phyloP scores from a whole-genome alignment of 2,797 vertebrate genomes.

The Carcharodon carcharias region DNA sequence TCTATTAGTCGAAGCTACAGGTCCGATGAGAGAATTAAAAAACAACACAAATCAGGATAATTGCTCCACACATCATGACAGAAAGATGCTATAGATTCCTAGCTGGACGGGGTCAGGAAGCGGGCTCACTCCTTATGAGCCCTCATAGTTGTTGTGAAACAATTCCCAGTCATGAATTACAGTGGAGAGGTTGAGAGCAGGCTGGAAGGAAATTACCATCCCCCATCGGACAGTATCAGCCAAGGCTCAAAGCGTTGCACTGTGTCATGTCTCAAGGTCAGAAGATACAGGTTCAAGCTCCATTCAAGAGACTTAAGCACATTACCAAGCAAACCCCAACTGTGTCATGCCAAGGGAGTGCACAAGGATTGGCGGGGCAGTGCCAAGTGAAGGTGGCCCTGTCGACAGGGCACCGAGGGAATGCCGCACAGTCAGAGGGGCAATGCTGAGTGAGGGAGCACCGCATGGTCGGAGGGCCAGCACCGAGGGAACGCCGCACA shows the following conservation, averaged over 20 bases:
- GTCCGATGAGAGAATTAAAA: not conserved
- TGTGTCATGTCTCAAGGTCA: too few relatives aligned
- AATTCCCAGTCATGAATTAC: not conserved
- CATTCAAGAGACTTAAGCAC: not conserved
- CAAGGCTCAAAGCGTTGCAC: not conserved
- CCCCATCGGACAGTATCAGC: not conserved
- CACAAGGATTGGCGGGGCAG: too few relatives aligned
- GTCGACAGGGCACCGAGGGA: too few relatives aligned
- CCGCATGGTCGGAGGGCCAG: too few relatives aligned
- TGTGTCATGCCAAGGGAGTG: too few relatives aligned
- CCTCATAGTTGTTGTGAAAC: not conserved
- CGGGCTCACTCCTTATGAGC: not conserved
- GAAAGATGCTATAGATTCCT: not conserved
- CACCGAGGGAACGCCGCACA: too few relatives aligned
- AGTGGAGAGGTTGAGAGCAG: not conserved
- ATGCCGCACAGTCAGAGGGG: too few relatives aligned
- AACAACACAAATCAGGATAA: not conserved
- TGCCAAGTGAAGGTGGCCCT: too few relatives aligned
- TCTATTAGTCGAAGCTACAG: constrained; percentile 56
- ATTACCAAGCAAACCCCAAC: too few relatives aligned
- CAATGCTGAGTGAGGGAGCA: too few relatives aligned
- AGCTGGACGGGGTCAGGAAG: not conserved
- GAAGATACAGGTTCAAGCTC: not conserved
- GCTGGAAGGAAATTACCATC: not conserved
- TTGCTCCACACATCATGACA: not conserved